phyloP scores from a whole-genome alignment of 2,797 vertebrate species.

The Lepilemur septentrionalis region DNA sequence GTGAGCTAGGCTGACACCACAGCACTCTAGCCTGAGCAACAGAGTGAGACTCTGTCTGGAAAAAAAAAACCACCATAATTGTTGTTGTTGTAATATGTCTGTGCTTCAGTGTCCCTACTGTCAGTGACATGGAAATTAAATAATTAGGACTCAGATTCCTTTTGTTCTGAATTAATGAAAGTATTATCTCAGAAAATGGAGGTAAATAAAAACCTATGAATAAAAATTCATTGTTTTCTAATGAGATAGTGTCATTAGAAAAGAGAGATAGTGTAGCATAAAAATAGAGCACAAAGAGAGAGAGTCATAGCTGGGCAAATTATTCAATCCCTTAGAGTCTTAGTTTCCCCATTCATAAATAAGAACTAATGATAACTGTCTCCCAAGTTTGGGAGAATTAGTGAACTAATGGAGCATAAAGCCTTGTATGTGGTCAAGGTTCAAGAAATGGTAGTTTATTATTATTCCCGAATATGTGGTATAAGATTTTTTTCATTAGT shows the following conservation, averaged over 20 bases:
- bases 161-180: background rate
- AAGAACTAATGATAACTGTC: background rate
- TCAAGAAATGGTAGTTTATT: background rate
- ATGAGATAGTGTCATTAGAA: background rate
- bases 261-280: background rate
- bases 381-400: background rate
- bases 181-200: background rate
- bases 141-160: background rate
- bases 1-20: too few species aligned
- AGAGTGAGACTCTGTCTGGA: too few species aligned
- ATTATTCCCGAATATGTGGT: background rate
- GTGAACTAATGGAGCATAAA: background rate
- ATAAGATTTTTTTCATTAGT: background rate
- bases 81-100: background rate
- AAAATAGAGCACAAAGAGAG: background rate
- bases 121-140: background rate
- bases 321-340: background rate
- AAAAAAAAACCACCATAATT: background rate
- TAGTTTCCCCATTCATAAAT: background rate
- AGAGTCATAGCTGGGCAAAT: background rate
- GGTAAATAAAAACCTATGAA: background rate
- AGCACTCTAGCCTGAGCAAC: too few species aligned
- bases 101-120: background rate
- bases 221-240: background rate
- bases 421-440: background rate